phyloP scores from a whole-genome alignment of 2,888 invertebrate species.

The Dyspetes luteomarginatus region DNA sequence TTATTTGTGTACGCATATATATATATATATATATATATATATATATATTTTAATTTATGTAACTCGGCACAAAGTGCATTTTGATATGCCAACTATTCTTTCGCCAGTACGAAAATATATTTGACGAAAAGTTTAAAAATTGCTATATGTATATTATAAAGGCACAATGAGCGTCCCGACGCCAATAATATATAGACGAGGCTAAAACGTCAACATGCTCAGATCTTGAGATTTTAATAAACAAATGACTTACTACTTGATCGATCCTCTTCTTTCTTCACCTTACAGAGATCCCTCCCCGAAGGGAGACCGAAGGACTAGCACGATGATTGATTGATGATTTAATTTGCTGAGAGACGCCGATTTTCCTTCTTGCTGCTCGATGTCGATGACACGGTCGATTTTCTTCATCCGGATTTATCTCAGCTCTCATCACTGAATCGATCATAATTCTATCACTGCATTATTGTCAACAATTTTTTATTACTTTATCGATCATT shows the following conservation, averaged over 20 bases:
- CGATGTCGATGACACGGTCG: background rate
- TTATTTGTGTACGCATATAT: no score
- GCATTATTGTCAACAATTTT: background rate
- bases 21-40: no score
- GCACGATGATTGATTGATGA: constrained; percentile 12
- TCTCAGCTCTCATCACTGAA: background rate
- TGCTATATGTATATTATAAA: background rate
- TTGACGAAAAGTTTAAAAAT: background rate
- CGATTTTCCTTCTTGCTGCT: background rate
- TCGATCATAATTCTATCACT: background rate
- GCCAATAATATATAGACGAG: no score
- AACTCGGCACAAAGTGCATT: no score
- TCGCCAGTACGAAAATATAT: no score
- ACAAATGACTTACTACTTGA: background rate
- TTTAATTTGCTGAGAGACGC: background rate
- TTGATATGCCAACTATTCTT: no score
- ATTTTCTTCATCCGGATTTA: background rate
- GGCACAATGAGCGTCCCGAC: no score
- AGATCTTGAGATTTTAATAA: background rate
- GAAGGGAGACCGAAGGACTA: constrained; percentile 12
- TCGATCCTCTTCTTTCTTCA: background rate
- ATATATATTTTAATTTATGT: no score
- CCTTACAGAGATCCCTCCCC: constrained; percentile 11
- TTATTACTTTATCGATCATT: background rate
- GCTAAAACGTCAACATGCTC: background rate